phyloP scores from a whole-genome alignment of 2,113 vertebrate species.

The Pithys albifrons region DNA sequence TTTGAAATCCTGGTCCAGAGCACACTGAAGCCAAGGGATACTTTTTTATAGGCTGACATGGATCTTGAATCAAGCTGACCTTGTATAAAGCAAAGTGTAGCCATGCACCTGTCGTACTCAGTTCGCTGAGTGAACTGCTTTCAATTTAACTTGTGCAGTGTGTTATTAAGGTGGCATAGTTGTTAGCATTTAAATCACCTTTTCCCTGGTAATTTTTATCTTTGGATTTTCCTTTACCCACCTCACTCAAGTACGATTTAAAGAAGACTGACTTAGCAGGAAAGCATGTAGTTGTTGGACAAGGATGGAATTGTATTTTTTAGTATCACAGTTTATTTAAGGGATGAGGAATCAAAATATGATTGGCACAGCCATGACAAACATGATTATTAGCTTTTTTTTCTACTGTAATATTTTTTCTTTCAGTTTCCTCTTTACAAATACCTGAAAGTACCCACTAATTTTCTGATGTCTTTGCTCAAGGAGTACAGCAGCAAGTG shows the following conservation, averaged over 20 bases:
- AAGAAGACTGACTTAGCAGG: neutral
- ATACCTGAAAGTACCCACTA: neutral
- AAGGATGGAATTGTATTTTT: neutral
- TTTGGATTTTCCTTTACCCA: neutral
- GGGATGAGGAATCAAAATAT: neutral
- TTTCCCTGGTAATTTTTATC: neutral
- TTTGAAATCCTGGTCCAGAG: neutral
- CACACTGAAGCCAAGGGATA: neutral
- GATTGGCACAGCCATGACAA: neutral
- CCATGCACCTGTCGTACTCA: neutral
- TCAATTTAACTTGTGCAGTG: neutral
- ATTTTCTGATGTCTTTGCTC: neutral
- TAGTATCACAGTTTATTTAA: neutral
- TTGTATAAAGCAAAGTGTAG: neutral
- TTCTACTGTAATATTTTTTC: neutral
- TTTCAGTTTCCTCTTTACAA: conserved; percentile 1
- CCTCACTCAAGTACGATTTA: neutral
- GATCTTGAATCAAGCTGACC: neutral
- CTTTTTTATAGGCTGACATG: neutral
- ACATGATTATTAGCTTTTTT: neutral
- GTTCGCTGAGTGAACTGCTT: neutral
- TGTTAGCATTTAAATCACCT: conserved; percentile 13
- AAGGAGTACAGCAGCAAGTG: neutral
- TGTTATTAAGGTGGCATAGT: neutral
- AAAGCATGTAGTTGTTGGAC: neutral